Evolutionary conservation across 2,113 vertebrate species (phyloP), one percentile per base, ranked within the genome.

Genomic region (Cervus canadensis): DNA sequence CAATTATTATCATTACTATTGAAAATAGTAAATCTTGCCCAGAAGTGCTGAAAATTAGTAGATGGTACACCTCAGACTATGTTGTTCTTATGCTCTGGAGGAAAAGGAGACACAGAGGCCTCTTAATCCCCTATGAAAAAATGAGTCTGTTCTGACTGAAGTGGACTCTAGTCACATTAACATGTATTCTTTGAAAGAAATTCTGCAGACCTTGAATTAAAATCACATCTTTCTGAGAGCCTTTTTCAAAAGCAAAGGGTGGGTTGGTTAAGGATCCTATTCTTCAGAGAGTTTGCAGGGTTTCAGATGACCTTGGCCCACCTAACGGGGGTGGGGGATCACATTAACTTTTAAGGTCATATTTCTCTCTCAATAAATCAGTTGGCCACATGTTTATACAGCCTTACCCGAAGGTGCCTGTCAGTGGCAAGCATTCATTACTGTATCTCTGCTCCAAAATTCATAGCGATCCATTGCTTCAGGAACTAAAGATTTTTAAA

Each of bases 111-210:
- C 33, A 62, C 62, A 36, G 3, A 13, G 13, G 7, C 26, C 15
- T 11, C 26, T 3, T 36, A 87, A 79, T 36, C n/a, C 30, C 36
- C 23, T 16, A 5, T 5, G 2, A 78, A 86, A 56, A 62, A 36
- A 48, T 25, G 9, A 89, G n/a, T 64, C 90, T 87, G 5, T 40
- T 64, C 59, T 81, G 28, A 79, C 36, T 62, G 17, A 88, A 57
- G 23, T 36, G 54, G 40, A 82, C 59, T 84, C 48, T n/a, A 82
- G n/a, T 40, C 28, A 40, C 28, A 62, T 52, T 60, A 90, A 81
- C 36, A 94, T 11, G 12, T 23, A n/a, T 84, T 97, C 76, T 84
- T 74, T 87, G 67, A 64, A 88, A 87, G 48, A 93, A 97, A 85
- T 54, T 48, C 74, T 5, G 0, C 30, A 60, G 50, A 54, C 89